These are phyloP conservation scores for Mugil cephalus DNA, from an alignment of 2,113 vertebrate species.

Conservation along the genomic window DNA sequence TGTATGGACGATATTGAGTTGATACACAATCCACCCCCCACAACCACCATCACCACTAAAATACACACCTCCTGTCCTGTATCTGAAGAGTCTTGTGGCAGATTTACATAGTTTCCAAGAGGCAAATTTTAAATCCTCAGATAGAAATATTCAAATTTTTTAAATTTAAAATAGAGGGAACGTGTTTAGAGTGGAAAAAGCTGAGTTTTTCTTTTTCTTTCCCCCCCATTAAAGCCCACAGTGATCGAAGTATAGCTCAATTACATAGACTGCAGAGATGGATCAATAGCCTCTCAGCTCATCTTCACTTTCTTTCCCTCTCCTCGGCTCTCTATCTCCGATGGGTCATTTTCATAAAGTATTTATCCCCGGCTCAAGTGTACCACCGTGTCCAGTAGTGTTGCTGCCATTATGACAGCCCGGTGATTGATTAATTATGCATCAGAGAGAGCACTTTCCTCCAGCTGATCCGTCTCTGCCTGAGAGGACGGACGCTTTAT, in stretches of 20 bases:
- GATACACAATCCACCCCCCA: conserved; percentile 58
- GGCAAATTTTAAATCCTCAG: conserved; percentile 1
- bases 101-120: background rate
- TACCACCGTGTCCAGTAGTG: conserved; percentile 51
- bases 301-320: conserved; percentile 32
- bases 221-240: conserved; percentile 46
- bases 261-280: conserved; percentile 67
- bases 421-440: conserved; percentile 74
- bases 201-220: conserved; percentile 33
- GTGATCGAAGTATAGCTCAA: conserved; percentile 68
- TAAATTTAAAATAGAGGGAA: conserved; percentile 13
- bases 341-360: conserved; percentile 84
- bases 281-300: conserved; percentile 74
- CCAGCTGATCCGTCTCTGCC: conserved; percentile 22
- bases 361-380: conserved; percentile 77
- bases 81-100: conserved; percentile 1
- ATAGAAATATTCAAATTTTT: conserved; percentile 4
- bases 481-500: conserved; percentile 31
- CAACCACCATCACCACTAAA: background rate
- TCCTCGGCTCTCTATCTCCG: conserved; percentile 42
- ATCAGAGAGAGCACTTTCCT: conserved; percentile 71
- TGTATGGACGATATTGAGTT: conserved; percentile 60
- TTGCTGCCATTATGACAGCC: conserved; percentile 67
- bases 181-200: conserved; percentile 45
- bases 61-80: conserved; percentile 19